A percentile compares a stretch with the other conserved stretches of the same genome.
Evolutionary conservation across 1,140 invertebrate species (phyloP).

Genomic region (Battus philenor): DNA sequence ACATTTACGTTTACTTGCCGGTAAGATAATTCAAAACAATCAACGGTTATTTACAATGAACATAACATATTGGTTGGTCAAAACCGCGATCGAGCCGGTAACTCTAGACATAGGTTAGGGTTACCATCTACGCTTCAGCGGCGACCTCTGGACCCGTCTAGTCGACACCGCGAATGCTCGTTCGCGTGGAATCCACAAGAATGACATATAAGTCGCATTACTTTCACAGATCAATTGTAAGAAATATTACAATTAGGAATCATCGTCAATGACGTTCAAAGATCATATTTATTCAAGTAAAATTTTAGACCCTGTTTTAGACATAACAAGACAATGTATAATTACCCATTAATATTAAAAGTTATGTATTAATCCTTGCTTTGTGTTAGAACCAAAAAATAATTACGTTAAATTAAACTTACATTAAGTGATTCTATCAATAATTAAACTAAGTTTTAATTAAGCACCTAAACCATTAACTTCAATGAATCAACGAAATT

Average conservation of each 20-base stretch:
- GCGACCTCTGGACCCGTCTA: slow-evolving; percentile 26
- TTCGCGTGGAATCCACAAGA: neutral
- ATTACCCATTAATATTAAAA: neutral
- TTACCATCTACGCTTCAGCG: slow-evolving; percentile 39
- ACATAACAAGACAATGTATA: neutral
- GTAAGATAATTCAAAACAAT: too few relatives aligned
- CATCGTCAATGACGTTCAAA: neutral
- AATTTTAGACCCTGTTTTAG: neutral
- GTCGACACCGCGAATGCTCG: slow-evolving; percentile 3
- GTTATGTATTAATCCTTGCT: neutral
- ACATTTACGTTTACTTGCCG: too few relatives aligned
- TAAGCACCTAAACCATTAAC: too few relatives aligned
- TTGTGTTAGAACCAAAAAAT: too few relatives aligned
- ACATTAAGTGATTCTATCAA: too few relatives aligned
- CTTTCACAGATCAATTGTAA: slow-evolving; percentile 7
- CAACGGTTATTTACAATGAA: too few relatives aligned
- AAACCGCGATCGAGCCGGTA: slow-evolving; percentile 39
- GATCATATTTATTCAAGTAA: neutral
- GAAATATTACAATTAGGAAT: too few relatives aligned
- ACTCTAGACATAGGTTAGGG: slow-evolving; percentile 33
- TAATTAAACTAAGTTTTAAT: too few relatives aligned
- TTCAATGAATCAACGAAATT: too few relatives aligned
- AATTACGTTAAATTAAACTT: too few relatives aligned
- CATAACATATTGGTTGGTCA: too few relatives aligned
- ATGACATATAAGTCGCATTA: slow-evolving; percentile 1